phyloP scores from a whole-genome alignment of 2,888 invertebrate species.

The Torymus auratus region DNA sequence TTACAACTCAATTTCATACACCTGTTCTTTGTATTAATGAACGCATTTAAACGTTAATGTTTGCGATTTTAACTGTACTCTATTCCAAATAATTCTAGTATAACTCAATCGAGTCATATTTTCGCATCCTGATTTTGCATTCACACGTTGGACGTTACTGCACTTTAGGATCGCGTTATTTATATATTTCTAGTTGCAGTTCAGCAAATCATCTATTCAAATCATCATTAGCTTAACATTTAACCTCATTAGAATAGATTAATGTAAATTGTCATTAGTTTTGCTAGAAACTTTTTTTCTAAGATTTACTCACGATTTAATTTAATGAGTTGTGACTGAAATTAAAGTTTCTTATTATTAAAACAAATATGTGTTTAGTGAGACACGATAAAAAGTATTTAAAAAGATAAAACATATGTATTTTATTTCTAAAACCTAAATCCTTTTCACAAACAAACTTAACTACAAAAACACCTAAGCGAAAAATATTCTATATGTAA shows the following conservation, averaged over 20 bases:
- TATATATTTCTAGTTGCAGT: slow-evolving; percentile 42
- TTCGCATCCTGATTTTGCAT: slow-evolving; percentile 44
- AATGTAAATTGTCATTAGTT: slow-evolving; percentile 46
- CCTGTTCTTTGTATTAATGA: slow-evolving; percentile 45
- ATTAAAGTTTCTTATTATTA: slow-evolving; percentile 49
- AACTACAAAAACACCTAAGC: no score
- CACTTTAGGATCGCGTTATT: slow-evolving; percentile 44
- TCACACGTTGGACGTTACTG: slow-evolving; percentile 22
- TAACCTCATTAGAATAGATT: slow-evolving; percentile 44
- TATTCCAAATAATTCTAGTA: slow-evolving; percentile 51
- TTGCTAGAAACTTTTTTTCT: slow-evolving; percentile 47
- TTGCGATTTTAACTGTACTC: slow-evolving; percentile 36
- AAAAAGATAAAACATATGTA: slow-evolving; percentile 42
- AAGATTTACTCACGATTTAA: slow-evolving; percentile 41
- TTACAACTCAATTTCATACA: slow-evolving; percentile 22
- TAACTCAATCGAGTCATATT: slow-evolving; percentile 42
- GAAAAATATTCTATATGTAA: no score
- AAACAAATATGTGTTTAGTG: slow-evolving; percentile 38
- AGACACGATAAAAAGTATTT: slow-evolving; percentile 54
- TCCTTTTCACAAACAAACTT: no score
- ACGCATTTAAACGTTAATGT: slow-evolving; percentile 53
- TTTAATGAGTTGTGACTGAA: slow-evolving; percentile 45
- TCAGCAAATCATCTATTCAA: slow-evolving; percentile 42
- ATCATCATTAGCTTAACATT: slow-evolving; percentile 44
- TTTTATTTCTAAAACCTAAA: slow-evolving; percentile 14